Conservation (phyloP, 2,113 vertebrate genomes). For the Gadus macrocephalus region DNA sequence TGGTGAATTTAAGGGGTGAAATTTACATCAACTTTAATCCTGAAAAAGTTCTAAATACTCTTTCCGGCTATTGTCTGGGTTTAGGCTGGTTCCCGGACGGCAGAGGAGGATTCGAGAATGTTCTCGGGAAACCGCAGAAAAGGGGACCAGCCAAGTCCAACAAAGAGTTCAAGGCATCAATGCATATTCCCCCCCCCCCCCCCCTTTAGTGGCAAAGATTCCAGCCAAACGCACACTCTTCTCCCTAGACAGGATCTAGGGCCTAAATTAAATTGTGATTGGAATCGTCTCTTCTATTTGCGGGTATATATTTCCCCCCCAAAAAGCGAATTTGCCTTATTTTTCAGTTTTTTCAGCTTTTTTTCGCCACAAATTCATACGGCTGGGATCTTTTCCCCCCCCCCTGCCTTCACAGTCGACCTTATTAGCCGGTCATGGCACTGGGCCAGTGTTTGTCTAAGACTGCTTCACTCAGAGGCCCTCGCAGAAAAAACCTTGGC, state of each 20-base stretch:
- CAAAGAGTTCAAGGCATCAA: slow-evolving; percentile 67
- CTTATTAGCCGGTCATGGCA: slow-evolving; percentile 54
- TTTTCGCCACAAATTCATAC: slow-evolving; percentile 33
- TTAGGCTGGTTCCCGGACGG: slow-evolving; percentile 50
- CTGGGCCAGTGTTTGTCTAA: slow-evolving; percentile 62
- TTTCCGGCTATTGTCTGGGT: slow-evolving; percentile 71
- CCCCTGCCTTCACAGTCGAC: slow-evolving; percentile 49
- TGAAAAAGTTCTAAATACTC: slow-evolving; percentile 67
- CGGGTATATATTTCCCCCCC: slow-evolving; percentile 45
- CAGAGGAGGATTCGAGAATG: slow-evolving; percentile 56
- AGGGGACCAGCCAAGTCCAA: slow-evolving; percentile 66
- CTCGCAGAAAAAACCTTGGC: slow-evolving; percentile 56
- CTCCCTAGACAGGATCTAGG: slow-evolving; percentile 37
- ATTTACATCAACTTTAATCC: slow-evolving; percentile 69
- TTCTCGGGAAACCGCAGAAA: slow-evolving; percentile 62
- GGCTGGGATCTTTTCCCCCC: slow-evolving; percentile 34
- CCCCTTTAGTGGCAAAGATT: slow-evolving; percentile 57
- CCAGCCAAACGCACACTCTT: slow-evolving; percentile 54
- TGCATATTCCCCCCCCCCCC: slow-evolving; percentile 59
- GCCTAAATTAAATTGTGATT: slow-evolving; percentile 47
- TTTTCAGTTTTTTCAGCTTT: slow-evolving; percentile 1
- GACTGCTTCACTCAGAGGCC: slow-evolving; percentile 52
- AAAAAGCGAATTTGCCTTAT: slow-evolving; percentile 51
- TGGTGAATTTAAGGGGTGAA: slow-evolving; percentile 60
- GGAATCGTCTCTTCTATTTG: slow-evolving; percentile 41